Percentiles rank a stretch among this genome's conserved stretches.
These are phyloP conservation scores for Andrena hattorfiana DNA, from an alignment of 2,888 invertebrate genomes.

Conservation along the genomic window DNA sequence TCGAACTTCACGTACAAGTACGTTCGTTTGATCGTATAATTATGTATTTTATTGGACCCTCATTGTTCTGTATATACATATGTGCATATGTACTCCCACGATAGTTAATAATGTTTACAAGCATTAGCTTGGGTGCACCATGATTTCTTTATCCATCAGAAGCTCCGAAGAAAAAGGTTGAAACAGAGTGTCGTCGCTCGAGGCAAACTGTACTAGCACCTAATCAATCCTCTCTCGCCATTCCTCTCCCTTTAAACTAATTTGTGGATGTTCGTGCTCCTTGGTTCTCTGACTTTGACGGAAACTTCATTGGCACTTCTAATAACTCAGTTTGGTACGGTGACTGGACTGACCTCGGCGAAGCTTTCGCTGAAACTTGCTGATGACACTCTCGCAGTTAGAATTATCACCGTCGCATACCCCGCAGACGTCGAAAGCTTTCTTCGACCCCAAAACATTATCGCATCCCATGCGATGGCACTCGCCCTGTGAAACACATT, in stretches of 20 bases:
- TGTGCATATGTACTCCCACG: not conserved
- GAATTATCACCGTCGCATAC: slow-evolving; percentile 89
- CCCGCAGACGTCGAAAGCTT: slow-evolving; percentile 88
- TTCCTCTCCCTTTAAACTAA: slow-evolving; percentile 46
- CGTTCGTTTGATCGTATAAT: too few relatives aligned
- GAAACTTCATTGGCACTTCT: slow-evolving; percentile 46
- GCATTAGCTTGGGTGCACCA: not conserved
- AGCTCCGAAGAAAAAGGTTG: not conserved
- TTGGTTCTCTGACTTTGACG: slow-evolving; percentile 31
- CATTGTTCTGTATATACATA: too few relatives aligned
- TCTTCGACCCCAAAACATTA: slow-evolving; percentile 87
- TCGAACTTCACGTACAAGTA: too few relatives aligned
- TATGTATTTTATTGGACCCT: too few relatives aligned
- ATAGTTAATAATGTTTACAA: not conserved
- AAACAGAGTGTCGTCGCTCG: not conserved
- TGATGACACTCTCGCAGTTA: slow-evolving; percentile 86
- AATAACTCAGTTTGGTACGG: slow-evolving; percentile 52
- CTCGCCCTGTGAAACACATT: slow-evolving; percentile 83
- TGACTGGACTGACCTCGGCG: slow-evolving; percentile 83
- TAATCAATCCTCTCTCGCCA: slow-evolving; percentile 31
- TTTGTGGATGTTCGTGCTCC: slow-evolving; percentile 23
- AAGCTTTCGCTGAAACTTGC: slow-evolving; percentile 83
- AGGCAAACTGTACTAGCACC: slow-evolving; percentile 7
- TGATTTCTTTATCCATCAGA: not conserved
- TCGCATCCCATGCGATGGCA: slow-evolving; percentile 89